Evolutionary conservation across 2,888 invertebrate species (phyloP), one percentile per base, ranked within the genome.

Genomic region (Lymantria monacha): DNA sequence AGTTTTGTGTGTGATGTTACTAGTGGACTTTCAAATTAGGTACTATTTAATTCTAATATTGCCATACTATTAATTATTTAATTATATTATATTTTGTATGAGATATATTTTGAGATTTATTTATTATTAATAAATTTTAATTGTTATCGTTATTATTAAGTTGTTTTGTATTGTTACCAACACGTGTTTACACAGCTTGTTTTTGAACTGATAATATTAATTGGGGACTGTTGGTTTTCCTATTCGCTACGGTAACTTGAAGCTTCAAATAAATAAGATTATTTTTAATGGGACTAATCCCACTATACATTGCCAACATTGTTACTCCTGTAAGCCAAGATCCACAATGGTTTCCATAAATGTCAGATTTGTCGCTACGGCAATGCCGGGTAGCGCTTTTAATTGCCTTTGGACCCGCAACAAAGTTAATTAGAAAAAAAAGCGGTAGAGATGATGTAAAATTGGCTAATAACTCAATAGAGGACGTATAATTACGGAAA

Each of bases 31-130:
- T 65, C 63, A 56, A 69, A 73, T 79, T 87, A 84, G 79, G 81
- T 85, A 82, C 79, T 74, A 72, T 76, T 76, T 77, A 77, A 79
- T 79, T 74, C 70, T 74, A 42, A 74, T 69, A 76, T 77, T 87
- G 89, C 89, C 89, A 90, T 90, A 89, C 81, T 86, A 81, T 77
- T 79, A 83, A 81, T 82, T 84, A 82, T 41, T 69, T 71, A 79
- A 78, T 75, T 75, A 75, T 74, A 78, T 66, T 74, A 79, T 77
- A 76, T 79, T 79, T 79, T 72, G 69, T 70, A 77, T 79, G 80
- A 76, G 75, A 81, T 70, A 66, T 71, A 78, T 81, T 77, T 81
- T 79, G 81, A 83, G 81, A 82, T 83, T 82, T 77, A 75, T 81
- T 78, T 79, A 74, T 79, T 77, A 74, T 70, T 82, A 88, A 88